Evolutionary conservation across 2,888 invertebrate genomes (phyloP).

Genomic region (Pterobdella sp.): DNA sequence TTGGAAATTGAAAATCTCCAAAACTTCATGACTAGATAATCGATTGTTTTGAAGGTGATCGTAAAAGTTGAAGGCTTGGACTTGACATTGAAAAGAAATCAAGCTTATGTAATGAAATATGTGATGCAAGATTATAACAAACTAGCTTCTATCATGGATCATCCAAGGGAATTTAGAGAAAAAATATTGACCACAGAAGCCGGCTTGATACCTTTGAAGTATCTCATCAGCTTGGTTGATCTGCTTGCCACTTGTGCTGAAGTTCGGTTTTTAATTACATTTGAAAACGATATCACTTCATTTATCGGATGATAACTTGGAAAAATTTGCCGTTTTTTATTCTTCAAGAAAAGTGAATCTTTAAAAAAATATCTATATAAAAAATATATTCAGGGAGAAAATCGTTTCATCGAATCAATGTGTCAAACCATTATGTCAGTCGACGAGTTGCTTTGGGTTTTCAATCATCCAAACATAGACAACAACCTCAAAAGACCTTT

Average conservation of each 20-base stretch:
- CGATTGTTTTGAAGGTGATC: neutral
- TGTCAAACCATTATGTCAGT: constrained; percentile 50
- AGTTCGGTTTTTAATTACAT: too few species aligned
- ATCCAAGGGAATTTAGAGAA: constrained; percentile 43
- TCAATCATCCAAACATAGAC: constrained; percentile 47
- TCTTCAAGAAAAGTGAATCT: too few species aligned
- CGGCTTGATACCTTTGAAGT: constrained; percentile 40
- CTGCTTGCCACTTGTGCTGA: constrained; percentile 50
- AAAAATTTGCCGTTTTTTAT: neutral
- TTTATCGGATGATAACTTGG: too few species aligned
- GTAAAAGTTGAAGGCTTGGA: constrained; percentile 43
- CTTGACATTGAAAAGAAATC: constrained; percentile 50
- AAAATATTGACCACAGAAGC: constrained; percentile 41
- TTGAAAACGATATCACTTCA: too few species aligned
- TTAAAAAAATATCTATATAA: too few species aligned
- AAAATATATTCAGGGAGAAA: constrained; percentile 45
- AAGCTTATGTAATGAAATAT: constrained; percentile 50
- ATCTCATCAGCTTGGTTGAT: constrained; percentile 48
- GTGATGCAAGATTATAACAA: constrained; percentile 51
- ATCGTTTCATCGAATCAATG: constrained; percentile 51
- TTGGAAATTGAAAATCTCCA: too few species aligned
- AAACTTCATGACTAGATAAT: too few species aligned
- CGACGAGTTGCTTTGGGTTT: constrained; percentile 47
- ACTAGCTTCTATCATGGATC: constrained; percentile 46
- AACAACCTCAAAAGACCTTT: constrained; percentile 47